Evolutionary conservation across 64 coral and sea anemone species (phyloP), one percentile per base, ranked within the genome.

Genomic region (Montipora efflorescens): DNA sequence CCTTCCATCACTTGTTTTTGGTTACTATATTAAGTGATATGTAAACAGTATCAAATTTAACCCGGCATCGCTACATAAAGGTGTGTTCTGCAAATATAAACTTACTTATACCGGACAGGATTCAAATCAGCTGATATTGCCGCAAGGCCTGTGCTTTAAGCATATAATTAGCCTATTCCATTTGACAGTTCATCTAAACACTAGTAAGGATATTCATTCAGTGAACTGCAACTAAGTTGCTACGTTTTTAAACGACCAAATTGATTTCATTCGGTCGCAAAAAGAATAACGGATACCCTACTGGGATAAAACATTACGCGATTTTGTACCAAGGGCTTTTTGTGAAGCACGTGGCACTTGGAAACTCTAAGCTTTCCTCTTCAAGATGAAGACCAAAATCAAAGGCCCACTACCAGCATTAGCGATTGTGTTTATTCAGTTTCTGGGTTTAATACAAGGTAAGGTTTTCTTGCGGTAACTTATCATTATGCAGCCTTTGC

Each of bases 31-130:
- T 76, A 44, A 43, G 53, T 57, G 11, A 62, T 49, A 4, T 49
- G 66, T 86, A 86, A 86, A 72, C 82, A 86, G n/a, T 48, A 86
- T 86, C 82, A 68, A 68, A 86, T 86, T 70, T 21, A 48, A 25
- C 15, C 2, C 7, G 2, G 18, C 43, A 45, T 7, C 15, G 64
- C 18, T 71, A 86, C 49, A 51, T 71, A 70, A 83, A 69, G 61
- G 3, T 15, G 14, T 64, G 3, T 4, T 64, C 9, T 6, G 7
- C 53, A 68, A 18, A 3, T 66, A 3, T 47, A 28, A 72, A 69
- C 7, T 86, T 15, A 85, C 44, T 86, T 20, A 4, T 3, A 11
- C 16, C 44, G 9, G 62, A 48, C 46, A 50, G 9, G 82, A 71
- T 64, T 11, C 16, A 4, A 52, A 21, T 21, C 71, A 8, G 25